Evolutionary conservation across 92 coral and sea anemone genomes (phyloP).

Genomic region (Blastomussa wellsi): DNA sequence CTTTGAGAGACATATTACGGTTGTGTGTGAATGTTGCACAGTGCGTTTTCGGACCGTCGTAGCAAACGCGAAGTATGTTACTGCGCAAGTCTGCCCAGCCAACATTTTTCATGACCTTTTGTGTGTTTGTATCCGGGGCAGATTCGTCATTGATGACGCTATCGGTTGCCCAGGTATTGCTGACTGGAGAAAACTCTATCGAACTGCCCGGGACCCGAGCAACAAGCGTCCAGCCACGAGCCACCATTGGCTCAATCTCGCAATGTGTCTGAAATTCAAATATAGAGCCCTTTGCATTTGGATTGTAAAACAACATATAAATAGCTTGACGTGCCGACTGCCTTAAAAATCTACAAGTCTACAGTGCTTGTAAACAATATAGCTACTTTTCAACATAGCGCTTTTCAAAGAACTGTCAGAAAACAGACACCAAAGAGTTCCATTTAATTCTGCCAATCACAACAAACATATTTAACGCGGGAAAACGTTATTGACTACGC

Average conservation of each 20-base stretch:
- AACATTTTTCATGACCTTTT: slow-evolving; percentile 76
- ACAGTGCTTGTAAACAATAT: too few species aligned
- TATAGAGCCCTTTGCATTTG: slow-evolving; percentile 5
- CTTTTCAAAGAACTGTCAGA: too few species aligned
- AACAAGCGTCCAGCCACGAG: slow-evolving; percentile 90
- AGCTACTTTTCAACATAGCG: too few species aligned
- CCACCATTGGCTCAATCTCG: slow-evolving; percentile 85
- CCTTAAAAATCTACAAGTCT: too few species aligned
- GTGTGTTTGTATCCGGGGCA: slow-evolving; percentile 65
- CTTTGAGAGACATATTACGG: slow-evolving; percentile 70
- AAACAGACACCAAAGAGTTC: too few species aligned
- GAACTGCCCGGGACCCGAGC: slow-evolving; percentile 82
- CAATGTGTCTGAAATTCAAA: slow-evolving; percentile 80
- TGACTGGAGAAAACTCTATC: slow-evolving; percentile 91
- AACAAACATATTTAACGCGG: too few species aligned
- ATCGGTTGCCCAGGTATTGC: slow-evolving; percentile 88
- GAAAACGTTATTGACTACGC: neutral
- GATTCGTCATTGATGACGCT: slow-evolving; percentile 70
- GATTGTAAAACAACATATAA: neutral
- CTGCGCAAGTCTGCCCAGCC: slow-evolving; percentile 86
- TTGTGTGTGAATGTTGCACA: slow-evolving; percentile 88
- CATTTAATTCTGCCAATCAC: too few species aligned
- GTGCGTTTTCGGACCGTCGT: slow-evolving; percentile 73
- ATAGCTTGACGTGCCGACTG: too few species aligned
- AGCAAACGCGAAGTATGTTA: slow-evolving; percentile 74